Conservation (phyloP, 2,113 vertebrate species). For the Cromileptes altivelis region DNA sequence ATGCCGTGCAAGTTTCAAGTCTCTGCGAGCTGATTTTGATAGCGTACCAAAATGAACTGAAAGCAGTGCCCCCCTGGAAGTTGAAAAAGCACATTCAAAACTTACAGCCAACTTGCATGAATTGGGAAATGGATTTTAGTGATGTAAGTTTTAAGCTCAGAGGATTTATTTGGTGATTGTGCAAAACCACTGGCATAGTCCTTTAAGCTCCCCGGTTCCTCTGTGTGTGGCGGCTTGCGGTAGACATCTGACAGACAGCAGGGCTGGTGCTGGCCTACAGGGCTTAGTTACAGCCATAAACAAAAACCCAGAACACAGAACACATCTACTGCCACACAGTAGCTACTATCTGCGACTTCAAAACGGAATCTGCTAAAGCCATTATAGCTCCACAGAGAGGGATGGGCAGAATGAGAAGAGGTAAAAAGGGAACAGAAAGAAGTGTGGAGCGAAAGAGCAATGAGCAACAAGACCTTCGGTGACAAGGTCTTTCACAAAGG, state of each 20-base stretch:
- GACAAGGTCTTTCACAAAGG: background rate
- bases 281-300: conserved; percentile 70
- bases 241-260: conserved; percentile 65
- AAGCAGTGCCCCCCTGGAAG: background rate
- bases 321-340: conserved; percentile 68
- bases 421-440: conserved; percentile 31
- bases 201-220: conserved; percentile 7
- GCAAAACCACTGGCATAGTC: conserved; percentile 12
- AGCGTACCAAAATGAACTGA: background rate
- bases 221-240: conserved; percentile 49
- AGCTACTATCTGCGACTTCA: conserved; percentile 51
- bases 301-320: conserved; percentile 49
- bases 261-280: conserved; percentile 51
- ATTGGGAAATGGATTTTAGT: background rate
- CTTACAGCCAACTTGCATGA: background rate
- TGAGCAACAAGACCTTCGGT: conserved; percentile 5
- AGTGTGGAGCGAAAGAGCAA: conserved; percentile 12
- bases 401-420: conserved; percentile 13
- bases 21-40: background rate
- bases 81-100: background rate
- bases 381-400: conserved; percentile 27
- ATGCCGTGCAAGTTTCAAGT: background rate
- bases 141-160: background rate
- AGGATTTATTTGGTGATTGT: conserved; percentile 10
- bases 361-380: conserved; percentile 65